Conservation (phyloP, 2,113 vertebrate genomes). For the Solea senegalensis region DNA sequence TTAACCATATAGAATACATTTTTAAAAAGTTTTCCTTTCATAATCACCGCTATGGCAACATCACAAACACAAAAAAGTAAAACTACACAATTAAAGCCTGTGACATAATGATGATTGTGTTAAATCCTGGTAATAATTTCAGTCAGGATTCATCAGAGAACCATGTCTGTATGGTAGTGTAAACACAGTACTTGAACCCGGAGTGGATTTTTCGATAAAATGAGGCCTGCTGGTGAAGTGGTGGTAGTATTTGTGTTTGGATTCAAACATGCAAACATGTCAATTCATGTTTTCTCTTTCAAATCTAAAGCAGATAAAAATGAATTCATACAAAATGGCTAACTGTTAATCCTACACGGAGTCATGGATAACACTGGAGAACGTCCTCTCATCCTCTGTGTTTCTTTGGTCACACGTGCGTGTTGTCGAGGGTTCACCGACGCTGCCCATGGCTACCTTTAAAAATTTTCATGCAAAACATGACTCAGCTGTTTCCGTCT, state of each 20-base stretch:
- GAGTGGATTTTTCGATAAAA: too few relatives aligned
- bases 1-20: too few relatives aligned
- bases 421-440: slow-evolving; percentile 32
- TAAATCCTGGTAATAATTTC: too few relatives aligned
- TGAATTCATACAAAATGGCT: background rate
- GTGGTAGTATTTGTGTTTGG: background rate
- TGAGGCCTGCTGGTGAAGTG: slow-evolving; percentile 6
- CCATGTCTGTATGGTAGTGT: too few relatives aligned
- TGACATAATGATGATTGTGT: too few relatives aligned
- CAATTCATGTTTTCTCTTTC: background rate
- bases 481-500: too few relatives aligned
- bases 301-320: background rate
- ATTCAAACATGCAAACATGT: background rate
- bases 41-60: too few relatives aligned
- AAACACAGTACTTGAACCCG: too few relatives aligned
- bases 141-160: too few relatives aligned
- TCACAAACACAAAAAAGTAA: too few relatives aligned
- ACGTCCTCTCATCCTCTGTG: background rate
- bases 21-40: too few relatives aligned
- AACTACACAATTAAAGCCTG: too few relatives aligned
- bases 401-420: background rate
- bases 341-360: background rate
- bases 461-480: slow-evolving; percentile 66
- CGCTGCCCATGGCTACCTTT: slow-evolving; percentile 42
- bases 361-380: background rate